Conservation (phyloP, 2,113 vertebrate genomes). For the Uria lomvia region DNA sequence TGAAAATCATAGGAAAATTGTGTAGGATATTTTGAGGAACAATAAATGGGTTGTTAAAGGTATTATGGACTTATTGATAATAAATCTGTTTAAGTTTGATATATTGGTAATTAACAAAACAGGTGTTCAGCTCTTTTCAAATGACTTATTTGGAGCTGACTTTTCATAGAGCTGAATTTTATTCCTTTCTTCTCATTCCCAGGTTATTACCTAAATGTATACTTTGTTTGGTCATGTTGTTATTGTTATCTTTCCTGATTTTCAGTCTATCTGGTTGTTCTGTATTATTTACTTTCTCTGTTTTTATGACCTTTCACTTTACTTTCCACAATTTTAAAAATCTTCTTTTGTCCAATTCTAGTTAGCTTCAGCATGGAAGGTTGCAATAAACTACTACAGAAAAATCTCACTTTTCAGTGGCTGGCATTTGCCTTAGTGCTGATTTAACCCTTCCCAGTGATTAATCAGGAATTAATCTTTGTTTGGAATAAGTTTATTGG, state of each 20-base stretch:
- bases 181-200: background rate
- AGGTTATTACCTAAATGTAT: background rate
- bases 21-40: background rate
- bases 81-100: background rate
- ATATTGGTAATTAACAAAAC: background rate
- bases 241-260: background rate
- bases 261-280: background rate
- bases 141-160: background rate
- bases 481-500: constrained; percentile 50
- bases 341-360: constrained; percentile 5
- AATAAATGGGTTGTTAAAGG: background rate
- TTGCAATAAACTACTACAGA: constrained; percentile 10
- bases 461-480: constrained; percentile 64
- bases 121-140: background rate
- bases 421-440: background rate
- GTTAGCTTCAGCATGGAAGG: background rate
- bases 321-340: background rate
- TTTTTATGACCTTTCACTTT: background rate
- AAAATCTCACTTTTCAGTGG: background rate
- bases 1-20: background rate
- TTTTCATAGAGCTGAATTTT: background rate
- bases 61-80: background rate
- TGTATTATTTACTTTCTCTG: background rate
- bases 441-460: constrained; percentile 37
- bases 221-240: background rate